phyloP scores from a whole-genome alignment of 1,140 invertebrate genomes.

The Drosophila willistoni region DNA sequence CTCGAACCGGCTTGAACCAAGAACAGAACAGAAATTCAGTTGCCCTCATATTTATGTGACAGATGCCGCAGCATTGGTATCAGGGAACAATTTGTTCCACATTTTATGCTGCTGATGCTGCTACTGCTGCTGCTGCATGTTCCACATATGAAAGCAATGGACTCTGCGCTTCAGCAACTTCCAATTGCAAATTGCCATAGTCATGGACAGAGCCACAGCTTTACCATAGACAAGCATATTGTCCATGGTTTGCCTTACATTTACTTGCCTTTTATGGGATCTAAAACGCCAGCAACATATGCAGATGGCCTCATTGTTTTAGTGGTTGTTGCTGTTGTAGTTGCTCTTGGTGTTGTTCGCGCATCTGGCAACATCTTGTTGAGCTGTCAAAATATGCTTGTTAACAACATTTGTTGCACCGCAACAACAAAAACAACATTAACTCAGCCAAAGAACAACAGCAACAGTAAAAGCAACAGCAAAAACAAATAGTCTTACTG shows the following conservation, averaged over 20 bases:
- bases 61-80: conserved; percentile 33
- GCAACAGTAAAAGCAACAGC: not conserved
- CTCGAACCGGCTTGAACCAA: conserved; percentile 12
- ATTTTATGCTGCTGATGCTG: conserved; percentile 54
- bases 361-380: conserved; percentile 81
- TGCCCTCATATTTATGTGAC: conserved; percentile 57
- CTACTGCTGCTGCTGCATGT: conserved; percentile 28
- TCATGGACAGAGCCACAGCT: conserved; percentile 50
- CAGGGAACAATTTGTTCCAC: conserved; percentile 44
- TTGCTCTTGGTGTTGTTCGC: conserved; percentile 62
- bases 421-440: conserved; percentile 55
- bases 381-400: conserved; percentile 81
- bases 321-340: conserved; percentile 23
- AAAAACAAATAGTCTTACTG: conserved; percentile 9
- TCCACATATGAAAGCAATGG: conserved; percentile 61
- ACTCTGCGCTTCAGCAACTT: conserved; percentile 58
- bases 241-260: conserved; percentile 52
- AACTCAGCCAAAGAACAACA: conserved; percentile 25
- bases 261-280: conserved; percentile 58
- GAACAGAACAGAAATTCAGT: conserved; percentile 39
- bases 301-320: conserved; percentile 57
- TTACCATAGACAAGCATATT: conserved; percentile 49
- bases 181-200: conserved; percentile 51
- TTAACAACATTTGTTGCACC: conserved; percentile 81
- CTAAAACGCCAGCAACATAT: conserved; percentile 64